Base-by-base conservation (phyloP, 2,888 invertebrate genomes). In the Leucophenga maculata region DNA sequence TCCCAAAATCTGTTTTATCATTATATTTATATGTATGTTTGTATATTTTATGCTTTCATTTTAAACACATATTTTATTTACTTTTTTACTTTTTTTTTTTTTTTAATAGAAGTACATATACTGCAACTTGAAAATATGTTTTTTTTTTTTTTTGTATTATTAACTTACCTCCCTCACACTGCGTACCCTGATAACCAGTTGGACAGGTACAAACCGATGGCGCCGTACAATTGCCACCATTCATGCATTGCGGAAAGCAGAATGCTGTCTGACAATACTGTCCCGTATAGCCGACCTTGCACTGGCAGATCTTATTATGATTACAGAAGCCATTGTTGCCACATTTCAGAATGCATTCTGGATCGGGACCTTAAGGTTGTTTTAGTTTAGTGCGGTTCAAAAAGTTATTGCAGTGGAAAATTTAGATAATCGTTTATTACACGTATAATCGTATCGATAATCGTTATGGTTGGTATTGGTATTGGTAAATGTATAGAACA, bases 171-270 rank as follows among this genome's bases (percentile, higher is more conserved):
- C 95, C 96, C 91, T 96, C 96, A 85, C 96, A 96, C 85, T 95
- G 94, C 20, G 94, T 91, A 59, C 96, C 97, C 89, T 97, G 96
- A 89, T 95, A 97, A 13, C 97, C 97, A n/a, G 92, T 91, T 14
- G 94, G 95, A 83, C 96, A 97, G 73, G 94, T 94, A 87, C 97
- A 97, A 3, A 94, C 90, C 1, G 96, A 96, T 4, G 97, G 97
- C 32, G 95, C 94, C 18, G 95, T 95, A 86, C 97, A 97, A 85
- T 94, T 95, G 9, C 97, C 97, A 6, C 96, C 96, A 88, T 97
- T 96, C 93, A 96, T 93, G 85, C 97, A 97, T 85, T 95, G 94
- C 39, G 97, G 96, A 89, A 96, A 97, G 86, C 97, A 97, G 50
- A 97, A 91, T 46, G 97, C 96, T 74, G 94, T 95, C 84, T 94